Base-by-base conservation (phyloP, 2,888 invertebrate species). In the Anthrax anthrax region DNA sequence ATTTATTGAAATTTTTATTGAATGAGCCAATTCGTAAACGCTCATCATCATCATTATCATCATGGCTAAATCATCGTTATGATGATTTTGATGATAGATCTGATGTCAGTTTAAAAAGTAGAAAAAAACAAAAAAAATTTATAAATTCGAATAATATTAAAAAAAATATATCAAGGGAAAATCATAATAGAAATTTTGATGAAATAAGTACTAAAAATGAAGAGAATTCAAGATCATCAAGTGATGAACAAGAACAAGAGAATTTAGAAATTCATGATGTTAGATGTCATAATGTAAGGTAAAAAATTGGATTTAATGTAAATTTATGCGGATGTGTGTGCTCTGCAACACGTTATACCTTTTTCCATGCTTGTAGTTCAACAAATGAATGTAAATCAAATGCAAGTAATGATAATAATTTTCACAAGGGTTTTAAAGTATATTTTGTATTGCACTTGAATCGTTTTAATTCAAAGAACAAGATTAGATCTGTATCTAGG, bases 11-110 rank as follows among this genome's bases (percentile, higher is more conserved):
- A 47, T 51, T 66, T 1, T 51, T 69, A 39, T 46, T 69, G 39
- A 63, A 64, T 37, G 65, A 68, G 50, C 67, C 67, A 18, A 67
- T 67, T 18, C 4, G 8, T 23, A 67, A 69, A 56, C 63, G 72
- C 62, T 72, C 74, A 60, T 75, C 75, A 70, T 60, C 23, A 23
- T 23, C 23, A 23, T 23, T 23, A 8, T 6, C 4, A 23, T 8
- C 63, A 50, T 60, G 69, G 63, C 10, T 12, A 12, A 12, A 32
- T 32, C 12, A 12, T 32, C 1, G 12, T 32, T 32, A 32, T 32
- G 57, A 58, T 18, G 49, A 55, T 46, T 48, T 44, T 38, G 55
- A 51, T 14, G 18, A 46, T 36, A 43, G 17, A 34, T 47, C 49
- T 18, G 39, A 42, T 16, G 32, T 29, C 39, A 52, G 50, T 44